Percentiles rank a stretch among this genome's conserved stretches.
Evolutionary conservation across 2,797 vertebrate genomes (phyloP).

Genomic region (Sebastolobus altivelis): DNA sequence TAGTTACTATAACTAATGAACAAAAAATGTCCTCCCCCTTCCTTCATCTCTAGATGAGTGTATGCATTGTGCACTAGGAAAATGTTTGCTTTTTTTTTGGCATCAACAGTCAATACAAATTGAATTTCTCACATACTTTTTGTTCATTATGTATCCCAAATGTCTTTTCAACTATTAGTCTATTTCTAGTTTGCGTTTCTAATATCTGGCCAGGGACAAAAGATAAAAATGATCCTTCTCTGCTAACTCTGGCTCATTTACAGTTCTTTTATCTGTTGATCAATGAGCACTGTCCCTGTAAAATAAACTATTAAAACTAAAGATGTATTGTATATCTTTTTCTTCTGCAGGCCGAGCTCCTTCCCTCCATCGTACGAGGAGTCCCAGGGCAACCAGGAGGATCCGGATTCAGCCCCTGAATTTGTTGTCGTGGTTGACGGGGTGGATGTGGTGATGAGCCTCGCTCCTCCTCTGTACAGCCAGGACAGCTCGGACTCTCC

Average conservation of each 20-base stretch:
- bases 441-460: conserved; percentile 25
- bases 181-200: not conserved
- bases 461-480: conserved; percentile 86
- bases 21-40: not conserved
- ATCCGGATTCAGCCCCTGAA: not conserved
- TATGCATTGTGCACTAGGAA: not conserved
- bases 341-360: conserved; percentile 82
- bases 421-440: conserved; percentile 21
- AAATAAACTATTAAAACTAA: not conserved
- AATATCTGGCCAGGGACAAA: not conserved
- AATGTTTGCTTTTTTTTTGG: not conserved
- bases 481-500: conserved; percentile 62
- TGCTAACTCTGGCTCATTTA: not conserved
- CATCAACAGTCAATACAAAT: not conserved
- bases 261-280: not conserved
- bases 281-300: not conserved
- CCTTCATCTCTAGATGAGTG: not conserved
- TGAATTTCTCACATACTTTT: not conserved
- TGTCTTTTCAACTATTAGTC: not conserved
- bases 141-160: not conserved
- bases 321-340: not conserved
- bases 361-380: conserved; percentile 89
- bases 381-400: conserved; percentile 66
- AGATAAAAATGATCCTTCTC: not conserved
- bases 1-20: not conserved